Base-by-base conservation (phyloP, 2,113 vertebrate species). In the Scalopus aquaticus region DNA sequence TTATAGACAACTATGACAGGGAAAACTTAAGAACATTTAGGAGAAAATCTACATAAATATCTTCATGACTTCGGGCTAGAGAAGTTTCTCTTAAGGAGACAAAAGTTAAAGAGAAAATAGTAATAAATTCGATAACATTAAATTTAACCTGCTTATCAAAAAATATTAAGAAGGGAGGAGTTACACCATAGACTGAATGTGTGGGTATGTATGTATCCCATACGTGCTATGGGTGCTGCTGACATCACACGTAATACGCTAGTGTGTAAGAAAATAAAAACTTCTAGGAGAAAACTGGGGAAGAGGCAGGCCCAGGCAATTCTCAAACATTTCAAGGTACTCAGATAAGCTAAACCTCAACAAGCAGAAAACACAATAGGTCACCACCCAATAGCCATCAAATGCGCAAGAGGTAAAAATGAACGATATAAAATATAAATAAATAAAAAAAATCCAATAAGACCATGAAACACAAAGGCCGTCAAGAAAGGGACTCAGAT, bases 241-340 rank as follows among this genome's bases (percentile, higher is more conserved):
- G 15, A 1, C 16, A 19, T 30, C 32, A 39, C 28, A 28, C 2
- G 42, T 15, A 64, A 22, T 5, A 28, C 4, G 11, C 39, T 39
- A 49, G n/a, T 56, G 60, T 39, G 13, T 30, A 86, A 82, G 73
- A 86, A 67, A 65, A 65, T 44, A 6, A 60, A 73, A 42, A 58
- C 46, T 67, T 60, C n/a, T 58, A 35, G 72, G 2, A 94, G 51
- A 76, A 92, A 96, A 67, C 54, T 67, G n/a, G 22, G 73, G 42
- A 91, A 91, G 79, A 44, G 16, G 10, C 24, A 32, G 0, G 15
- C 17, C 49, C 37, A 58, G 24, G 6, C 37, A 56, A 39, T 65
- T 85, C 35, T 65, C 39, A 19, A 37, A 65, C 76, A 9, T 76
- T 26, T 6, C 46, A 72, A 69, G 1, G 76, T 30, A 19, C 82